A percentile compares a stretch with the other conserved stretches of the same genome.
phyloP scores from a whole-genome alignment of 2,113 vertebrate species.

The Falco punctatus region DNA sequence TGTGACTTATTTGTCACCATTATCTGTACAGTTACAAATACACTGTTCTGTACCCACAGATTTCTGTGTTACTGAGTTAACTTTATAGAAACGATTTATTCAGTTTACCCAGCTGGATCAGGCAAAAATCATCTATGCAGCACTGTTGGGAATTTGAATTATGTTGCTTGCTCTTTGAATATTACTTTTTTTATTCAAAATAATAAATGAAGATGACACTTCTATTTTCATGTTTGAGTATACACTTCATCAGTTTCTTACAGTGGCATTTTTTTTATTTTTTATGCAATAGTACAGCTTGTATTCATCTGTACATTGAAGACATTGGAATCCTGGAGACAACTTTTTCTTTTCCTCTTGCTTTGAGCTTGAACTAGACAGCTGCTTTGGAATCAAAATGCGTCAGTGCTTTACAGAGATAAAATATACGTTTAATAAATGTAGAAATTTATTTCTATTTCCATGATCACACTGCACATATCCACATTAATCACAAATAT shows the following conservation, averaged over 20 bases:
- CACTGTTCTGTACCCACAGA: neutral
- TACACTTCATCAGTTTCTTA: constrained; percentile 9
- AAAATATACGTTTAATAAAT: neutral
- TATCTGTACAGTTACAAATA: constrained; percentile 39
- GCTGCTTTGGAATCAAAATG: neutral
- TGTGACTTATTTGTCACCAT: constrained; percentile 30
- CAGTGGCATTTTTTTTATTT: neutral
- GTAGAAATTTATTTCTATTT: neutral
- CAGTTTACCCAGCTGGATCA: constrained; percentile 13
- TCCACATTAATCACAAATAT: neutral
- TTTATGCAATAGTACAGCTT: neutral
- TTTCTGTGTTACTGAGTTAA: constrained; percentile 34
- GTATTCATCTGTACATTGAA: neutral
- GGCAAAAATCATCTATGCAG: constrained; percentile 21
- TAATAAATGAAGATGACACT: neutral
- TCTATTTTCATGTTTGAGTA: constrained; percentile 34
- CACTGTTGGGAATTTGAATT: neutral
- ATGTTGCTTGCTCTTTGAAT: neutral
- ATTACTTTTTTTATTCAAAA: neutral
- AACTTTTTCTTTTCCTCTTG: neutral
- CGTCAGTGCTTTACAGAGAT: neutral
- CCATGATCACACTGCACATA: neutral
- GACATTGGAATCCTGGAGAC: neutral
- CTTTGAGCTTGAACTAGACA: neutral
- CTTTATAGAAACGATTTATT: constrained; percentile 22